phyloP scores from a whole-genome alignment of 2,888 invertebrate genomes.

The Ephialtes manifestator region DNA sequence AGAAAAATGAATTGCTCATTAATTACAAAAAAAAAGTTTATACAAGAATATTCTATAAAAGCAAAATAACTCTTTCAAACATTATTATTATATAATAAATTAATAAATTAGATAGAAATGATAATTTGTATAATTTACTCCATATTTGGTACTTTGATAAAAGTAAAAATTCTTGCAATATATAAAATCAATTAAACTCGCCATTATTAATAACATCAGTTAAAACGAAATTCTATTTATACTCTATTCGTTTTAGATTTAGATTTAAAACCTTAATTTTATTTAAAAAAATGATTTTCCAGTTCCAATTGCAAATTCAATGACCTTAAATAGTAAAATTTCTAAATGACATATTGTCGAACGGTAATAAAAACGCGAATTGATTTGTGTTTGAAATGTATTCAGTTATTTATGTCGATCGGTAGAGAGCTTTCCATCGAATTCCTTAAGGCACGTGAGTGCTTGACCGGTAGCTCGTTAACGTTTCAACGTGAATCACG shows the following conservation, averaged over 20 bases:
- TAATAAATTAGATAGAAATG: too few species aligned
- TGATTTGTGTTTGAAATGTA: neutral
- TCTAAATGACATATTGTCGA: neutral
- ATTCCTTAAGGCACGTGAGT: constrained; percentile 37
- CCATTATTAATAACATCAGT: too few species aligned
- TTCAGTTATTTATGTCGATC: neutral
- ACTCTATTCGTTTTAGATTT: too few species aligned
- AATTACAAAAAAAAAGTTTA: too few species aligned
- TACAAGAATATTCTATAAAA: too few species aligned
- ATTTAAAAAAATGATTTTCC: neutral
- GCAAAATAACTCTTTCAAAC: too few species aligned
- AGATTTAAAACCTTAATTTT: too few species aligned
- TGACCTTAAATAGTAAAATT: neutral
- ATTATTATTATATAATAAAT: too few species aligned
- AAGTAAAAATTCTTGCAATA: neutral
- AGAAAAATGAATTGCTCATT: too few species aligned
- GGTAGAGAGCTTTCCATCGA: neutral
- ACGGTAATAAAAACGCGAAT: neutral
- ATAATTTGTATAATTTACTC: too few species aligned
- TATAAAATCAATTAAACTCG: too few species aligned
- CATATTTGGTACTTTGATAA: neutral
- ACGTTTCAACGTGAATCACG: constrained; percentile 74
- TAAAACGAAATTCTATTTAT: too few species aligned
- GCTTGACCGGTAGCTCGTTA: constrained; percentile 73
- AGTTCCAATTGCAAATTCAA: neutral